Evolutionary conservation across 64 coral and sea anemone genomes (phyloP).

Genomic region (Pachyseris speciosa): DNA sequence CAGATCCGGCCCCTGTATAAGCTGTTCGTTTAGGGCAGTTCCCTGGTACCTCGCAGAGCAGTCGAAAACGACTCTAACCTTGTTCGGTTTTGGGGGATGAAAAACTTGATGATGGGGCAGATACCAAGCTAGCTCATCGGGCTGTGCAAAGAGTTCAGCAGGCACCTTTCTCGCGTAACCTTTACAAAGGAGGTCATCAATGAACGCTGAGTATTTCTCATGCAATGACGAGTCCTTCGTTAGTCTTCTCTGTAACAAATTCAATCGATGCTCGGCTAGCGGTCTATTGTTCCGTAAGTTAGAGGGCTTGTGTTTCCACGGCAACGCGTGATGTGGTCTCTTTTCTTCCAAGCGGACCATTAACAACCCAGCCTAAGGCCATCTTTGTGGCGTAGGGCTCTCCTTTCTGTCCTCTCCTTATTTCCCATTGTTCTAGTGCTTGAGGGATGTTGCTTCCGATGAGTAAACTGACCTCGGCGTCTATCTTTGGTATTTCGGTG

Average conservation of each 20-base stretch:
- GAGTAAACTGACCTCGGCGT: constrained; percentile 9
- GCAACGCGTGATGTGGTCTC: background rate
- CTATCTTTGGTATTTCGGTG: constrained; percentile 11
- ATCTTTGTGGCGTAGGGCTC: constrained; percentile 24
- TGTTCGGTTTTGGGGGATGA: constrained; percentile 5
- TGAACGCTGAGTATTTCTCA: background rate
- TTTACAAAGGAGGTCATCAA: constrained; percentile 3
- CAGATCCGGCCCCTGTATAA: too few species aligned
- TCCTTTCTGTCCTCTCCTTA: constrained; percentile 20
- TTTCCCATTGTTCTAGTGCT: constrained; percentile 36
- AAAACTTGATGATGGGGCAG: constrained; percentile 29
- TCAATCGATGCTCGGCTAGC: background rate
- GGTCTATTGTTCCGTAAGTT: background rate
- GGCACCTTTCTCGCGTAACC: constrained; percentile 20
- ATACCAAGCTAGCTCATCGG: background rate
- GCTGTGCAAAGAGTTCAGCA: background rate
- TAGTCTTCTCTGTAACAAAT: background rate
- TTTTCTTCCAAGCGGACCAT: constrained; percentile 10
- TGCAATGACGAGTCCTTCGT: background rate
- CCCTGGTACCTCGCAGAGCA: background rate
- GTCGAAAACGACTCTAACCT: too few species aligned
- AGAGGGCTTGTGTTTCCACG: background rate
- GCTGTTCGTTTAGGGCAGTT: background rate
- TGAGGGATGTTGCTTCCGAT: constrained; percentile 46
- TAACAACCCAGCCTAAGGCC: constrained; percentile 14